Conservation (phyloP, 2,113 vertebrate species). For the Struthio camelus region DNA sequence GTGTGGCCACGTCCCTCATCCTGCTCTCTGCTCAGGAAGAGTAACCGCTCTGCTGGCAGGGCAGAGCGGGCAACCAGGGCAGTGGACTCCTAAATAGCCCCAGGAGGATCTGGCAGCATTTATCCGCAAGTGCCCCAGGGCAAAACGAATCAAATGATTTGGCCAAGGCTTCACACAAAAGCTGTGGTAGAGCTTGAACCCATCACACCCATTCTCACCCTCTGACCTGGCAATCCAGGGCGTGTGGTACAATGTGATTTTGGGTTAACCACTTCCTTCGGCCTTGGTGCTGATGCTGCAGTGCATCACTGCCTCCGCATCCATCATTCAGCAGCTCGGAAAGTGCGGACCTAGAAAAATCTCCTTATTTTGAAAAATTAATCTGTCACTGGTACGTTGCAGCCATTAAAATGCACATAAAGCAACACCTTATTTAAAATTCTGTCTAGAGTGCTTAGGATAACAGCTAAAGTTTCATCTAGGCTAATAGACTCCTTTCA, state of each 20-base stretch:
- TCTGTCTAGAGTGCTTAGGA: conserved; percentile 40
- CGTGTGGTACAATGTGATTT: not conserved
- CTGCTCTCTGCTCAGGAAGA: too few species aligned
- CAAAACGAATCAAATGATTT: not conserved
- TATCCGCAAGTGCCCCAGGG: not conserved
- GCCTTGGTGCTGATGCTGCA: not conserved
- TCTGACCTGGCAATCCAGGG: not conserved
- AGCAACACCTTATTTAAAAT: conserved; percentile 55
- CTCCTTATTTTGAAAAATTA: conserved; percentile 49
- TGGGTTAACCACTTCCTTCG: conserved; percentile 8
- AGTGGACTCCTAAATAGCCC: not conserved
- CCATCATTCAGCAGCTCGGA: conserved; percentile 23
- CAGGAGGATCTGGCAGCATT: not conserved
- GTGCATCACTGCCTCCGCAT: not conserved
- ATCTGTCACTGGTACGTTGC: conserved; percentile 17
- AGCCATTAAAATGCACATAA: conserved; percentile 25
- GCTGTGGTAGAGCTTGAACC: not conserved
- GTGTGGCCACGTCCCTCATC: too few species aligned
- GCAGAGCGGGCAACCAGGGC: not conserved
- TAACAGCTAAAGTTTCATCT: conserved; percentile 32
- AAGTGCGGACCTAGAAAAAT: conserved; percentile 9
- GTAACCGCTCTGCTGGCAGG: too few species aligned
- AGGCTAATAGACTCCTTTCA: conserved; percentile 9
- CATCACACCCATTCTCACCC: not conserved
- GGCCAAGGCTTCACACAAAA: not conserved